Conservation (phyloP, 2,113 vertebrate species). For the Donacobius atricapilla region DNA sequence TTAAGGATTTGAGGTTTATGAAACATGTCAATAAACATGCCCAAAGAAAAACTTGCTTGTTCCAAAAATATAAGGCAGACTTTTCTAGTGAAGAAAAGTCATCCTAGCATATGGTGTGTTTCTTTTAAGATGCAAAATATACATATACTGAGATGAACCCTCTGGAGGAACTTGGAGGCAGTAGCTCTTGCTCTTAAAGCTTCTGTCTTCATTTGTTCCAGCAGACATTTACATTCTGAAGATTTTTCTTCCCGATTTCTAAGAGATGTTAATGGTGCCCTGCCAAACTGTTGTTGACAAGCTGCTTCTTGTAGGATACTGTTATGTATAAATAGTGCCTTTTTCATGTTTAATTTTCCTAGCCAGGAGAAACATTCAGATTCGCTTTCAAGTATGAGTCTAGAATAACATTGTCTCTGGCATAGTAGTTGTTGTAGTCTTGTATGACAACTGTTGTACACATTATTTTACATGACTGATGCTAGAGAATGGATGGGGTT, state of each 20-base stretch:
- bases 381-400: background rate
- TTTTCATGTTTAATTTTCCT: background rate
- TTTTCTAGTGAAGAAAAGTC: constrained; percentile 24
- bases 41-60: background rate
- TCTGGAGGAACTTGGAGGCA: constrained; percentile 19
- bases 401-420: background rate
- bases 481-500: background rate
- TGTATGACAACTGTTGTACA: background rate
- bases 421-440: background rate
- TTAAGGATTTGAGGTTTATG: constrained; percentile 7
- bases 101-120: constrained; percentile 38
- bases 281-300: constrained; percentile 21
- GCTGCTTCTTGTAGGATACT: constrained; percentile 12
- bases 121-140: constrained; percentile 33
- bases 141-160: constrained; percentile 25
- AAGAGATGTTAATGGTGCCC: background rate
- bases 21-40: constrained; percentile 25
- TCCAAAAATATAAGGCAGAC: constrained; percentile 29
- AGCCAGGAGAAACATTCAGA: background rate
- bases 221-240: background rate
- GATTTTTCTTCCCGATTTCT: background rate
- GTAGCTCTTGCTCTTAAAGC: background rate
- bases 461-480: background rate
- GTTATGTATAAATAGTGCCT: background rate
- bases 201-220: background rate